A percentile compares a stretch with the other conserved stretches of the same genome.
These are phyloP conservation scores for Zapornia atra DNA, from an alignment of 2,113 vertebrate species.

Conservation along the genomic window DNA sequence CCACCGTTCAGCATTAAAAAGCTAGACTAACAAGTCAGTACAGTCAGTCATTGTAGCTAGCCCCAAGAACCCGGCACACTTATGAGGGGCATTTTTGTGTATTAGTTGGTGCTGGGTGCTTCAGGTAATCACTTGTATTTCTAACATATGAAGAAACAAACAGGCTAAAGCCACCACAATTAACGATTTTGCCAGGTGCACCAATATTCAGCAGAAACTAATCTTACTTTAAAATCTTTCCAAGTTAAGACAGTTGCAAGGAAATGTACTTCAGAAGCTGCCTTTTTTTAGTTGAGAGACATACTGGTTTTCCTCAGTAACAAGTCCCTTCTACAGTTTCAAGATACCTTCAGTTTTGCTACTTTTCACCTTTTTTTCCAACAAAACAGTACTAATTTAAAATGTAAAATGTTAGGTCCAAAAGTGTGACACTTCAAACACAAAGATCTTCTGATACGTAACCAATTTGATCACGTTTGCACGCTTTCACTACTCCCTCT, in stretches of 20 bases:
- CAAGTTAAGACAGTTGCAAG: neutral
- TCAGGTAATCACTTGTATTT: neutral
- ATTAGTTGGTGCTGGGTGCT: neutral
- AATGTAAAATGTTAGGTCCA: neutral
- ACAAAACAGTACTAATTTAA: neutral
- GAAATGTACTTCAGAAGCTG: neutral
- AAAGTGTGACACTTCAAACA: neutral
- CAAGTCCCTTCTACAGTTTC: neutral
- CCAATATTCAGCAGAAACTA: neutral
- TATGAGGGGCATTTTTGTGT: neutral
- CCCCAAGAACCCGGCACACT: neutral
- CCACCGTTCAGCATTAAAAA: neutral
- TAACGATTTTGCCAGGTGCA: neutral
- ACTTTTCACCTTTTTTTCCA: neutral
- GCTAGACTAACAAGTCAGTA: neutral
- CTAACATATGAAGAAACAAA: neutral
- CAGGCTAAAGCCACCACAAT: neutral
- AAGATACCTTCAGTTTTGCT: neutral
- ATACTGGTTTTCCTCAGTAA: neutral
- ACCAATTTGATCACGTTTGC: neutral
- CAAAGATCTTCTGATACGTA: neutral
- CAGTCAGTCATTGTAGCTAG: neutral
- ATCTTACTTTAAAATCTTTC: neutral
- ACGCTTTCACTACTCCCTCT: neutral
- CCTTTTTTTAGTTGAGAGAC: neutral